Evolutionary conservation across 2,113 vertebrate genomes (phyloP).

Genomic region (Lampris megalopsis): DNA sequence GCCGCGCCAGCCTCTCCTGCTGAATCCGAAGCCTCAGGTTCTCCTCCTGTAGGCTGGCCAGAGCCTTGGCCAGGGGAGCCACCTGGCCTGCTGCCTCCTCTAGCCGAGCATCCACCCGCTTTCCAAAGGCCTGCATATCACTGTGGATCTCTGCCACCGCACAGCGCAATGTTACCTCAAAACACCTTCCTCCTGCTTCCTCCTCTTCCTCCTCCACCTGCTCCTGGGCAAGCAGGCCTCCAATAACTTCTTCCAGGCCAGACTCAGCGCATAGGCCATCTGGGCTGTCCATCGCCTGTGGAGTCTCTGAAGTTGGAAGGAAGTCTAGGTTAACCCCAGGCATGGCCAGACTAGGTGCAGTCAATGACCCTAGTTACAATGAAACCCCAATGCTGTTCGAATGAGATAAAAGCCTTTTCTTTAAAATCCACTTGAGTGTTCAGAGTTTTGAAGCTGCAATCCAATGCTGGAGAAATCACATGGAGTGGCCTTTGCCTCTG

Average conservation of each 20-base stretch:
- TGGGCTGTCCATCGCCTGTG: slow-evolving; percentile 45
- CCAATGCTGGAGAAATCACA: slow-evolving; percentile 4
- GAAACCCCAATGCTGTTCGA: background rate
- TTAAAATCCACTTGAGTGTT: background rate
- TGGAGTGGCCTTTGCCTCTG: background rate
- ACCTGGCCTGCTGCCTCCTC: slow-evolving; percentile 73
- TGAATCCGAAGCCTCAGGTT: slow-evolving; percentile 84
- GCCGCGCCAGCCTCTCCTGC: slow-evolving; percentile 81
- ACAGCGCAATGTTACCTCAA: slow-evolving; percentile 74
- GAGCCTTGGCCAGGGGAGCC: slow-evolving; percentile 74
- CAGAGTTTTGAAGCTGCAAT: background rate
- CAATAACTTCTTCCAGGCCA: slow-evolving; percentile 75
- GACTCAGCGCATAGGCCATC: slow-evolving; percentile 72
- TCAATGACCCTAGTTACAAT: background rate
- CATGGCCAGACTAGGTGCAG: slow-evolving; percentile 75
- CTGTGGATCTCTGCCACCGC: slow-evolving; percentile 81
- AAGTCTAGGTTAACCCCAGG: slow-evolving; percentile 84
- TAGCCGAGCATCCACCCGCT: slow-evolving; percentile 78
- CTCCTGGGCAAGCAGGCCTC: slow-evolving; percentile 70
- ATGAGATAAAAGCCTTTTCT: slow-evolving; percentile 3
- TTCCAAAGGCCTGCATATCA: slow-evolving; percentile 85
- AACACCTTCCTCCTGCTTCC: slow-evolving; percentile 38
- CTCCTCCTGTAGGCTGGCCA: slow-evolving; percentile 84
- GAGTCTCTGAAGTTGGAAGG: slow-evolving; percentile 54
- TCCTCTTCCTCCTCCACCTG: slow-evolving; percentile 45